These are phyloP conservation scores for Benitochromis conjunctus DNA, from an alignment of 2,113 vertebrate species.

Conservation along the genomic window DNA sequence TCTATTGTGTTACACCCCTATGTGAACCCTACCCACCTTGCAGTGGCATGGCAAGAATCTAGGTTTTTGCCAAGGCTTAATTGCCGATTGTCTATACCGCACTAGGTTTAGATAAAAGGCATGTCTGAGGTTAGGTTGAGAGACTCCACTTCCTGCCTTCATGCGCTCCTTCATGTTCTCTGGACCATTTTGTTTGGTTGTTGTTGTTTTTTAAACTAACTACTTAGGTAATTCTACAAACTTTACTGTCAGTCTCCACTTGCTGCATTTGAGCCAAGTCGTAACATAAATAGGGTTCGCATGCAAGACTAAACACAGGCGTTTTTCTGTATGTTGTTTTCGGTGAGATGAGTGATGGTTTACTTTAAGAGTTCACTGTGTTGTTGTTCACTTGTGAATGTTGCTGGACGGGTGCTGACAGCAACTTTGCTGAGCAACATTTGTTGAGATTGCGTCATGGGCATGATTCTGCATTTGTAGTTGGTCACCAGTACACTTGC, in stretches of 20 bases:
- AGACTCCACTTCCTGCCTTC: no score
- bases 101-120: no score
- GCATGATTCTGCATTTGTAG: background rate
- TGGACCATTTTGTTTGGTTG: background rate
- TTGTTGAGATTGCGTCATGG: background rate
- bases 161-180: no score
- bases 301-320: background rate
- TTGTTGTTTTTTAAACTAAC: background rate
- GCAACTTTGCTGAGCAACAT: background rate
- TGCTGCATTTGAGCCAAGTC: background rate
- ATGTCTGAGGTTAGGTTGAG: no score
- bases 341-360: background rate
- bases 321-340: background rate
- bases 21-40: background rate
- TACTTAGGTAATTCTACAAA: background rate
- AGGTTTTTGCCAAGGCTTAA: background rate
- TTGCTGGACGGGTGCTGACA: background rate
- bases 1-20: background rate
- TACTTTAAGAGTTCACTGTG: background rate
- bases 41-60: background rate
- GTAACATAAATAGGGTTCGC: background rate
- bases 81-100: rapidly evolving
- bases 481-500: background rate
- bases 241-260: background rate
- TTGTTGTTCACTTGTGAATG: background rate